Evolutionary conservation across 2,888 invertebrate species (phyloP), one percentile per base, ranked within the genome.

Genomic region (Antitype chi): DNA sequence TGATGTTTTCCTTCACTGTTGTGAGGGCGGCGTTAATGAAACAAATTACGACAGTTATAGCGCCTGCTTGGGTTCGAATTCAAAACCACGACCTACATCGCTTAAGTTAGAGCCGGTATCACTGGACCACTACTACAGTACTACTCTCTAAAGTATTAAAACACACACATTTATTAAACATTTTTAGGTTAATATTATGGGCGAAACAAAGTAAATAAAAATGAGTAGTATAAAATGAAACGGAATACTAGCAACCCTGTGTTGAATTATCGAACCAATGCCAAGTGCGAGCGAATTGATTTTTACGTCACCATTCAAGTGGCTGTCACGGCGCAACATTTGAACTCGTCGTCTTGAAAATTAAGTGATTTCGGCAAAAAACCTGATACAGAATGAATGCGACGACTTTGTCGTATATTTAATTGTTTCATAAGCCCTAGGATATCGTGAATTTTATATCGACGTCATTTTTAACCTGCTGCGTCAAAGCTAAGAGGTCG

Each of bases 301-400:
- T 95, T 87, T 94, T 92, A 91, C 91, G 94, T 95, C 94, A 94
- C 87, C 76, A 70, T 89, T 89, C 88, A 87, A 88, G 89, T 88
- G 85, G 88, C 89, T 92, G 90, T 93, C 93, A 92, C 93, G 94
- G 96, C 96, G 96, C 95, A 95, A 96, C 95, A 95, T 96, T 96
- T 95, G 89, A 96, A 96, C 92, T 92, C 82, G 84, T 79, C 85
- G 87, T 85, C 87, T 85, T 81, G 88, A 91, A 89, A 92, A 91
- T 89, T 89, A 80, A 76, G 67, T 85, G 76, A 88, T 89, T 89
- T 90, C 85, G 70, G 74, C 77, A 73, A 86, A 89, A 89, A 87
- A 85, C 67, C 55, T 70, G 70, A 70, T 78, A 80, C 80, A 89
- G 88, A 88, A 91, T 91, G 89, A 74, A 78, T 74, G 73, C 81